Evolutionary conservation across 2,113 vertebrate genomes (phyloP).

Genomic region (Hydrolagus affinis): DNA sequence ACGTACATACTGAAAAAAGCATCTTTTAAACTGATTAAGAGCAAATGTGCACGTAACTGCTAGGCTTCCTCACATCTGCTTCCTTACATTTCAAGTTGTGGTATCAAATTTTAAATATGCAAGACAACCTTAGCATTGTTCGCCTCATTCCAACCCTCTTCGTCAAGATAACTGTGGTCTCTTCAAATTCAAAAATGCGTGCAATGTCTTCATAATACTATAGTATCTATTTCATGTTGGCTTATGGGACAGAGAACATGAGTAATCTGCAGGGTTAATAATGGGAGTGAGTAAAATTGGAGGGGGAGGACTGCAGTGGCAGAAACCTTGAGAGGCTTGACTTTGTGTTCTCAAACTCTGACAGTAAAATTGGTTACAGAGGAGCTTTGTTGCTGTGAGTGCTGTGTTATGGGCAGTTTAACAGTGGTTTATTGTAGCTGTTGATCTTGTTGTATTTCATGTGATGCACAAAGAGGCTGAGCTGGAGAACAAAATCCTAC

Average conservation of each 20-base stretch:
- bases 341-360: neutral
- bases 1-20: neutral
- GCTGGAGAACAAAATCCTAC: too few species aligned
- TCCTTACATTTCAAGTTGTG: neutral
- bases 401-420: neutral
- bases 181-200: neutral
- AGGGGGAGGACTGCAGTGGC: neutral
- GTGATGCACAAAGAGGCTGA: too few species aligned
- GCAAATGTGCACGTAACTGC: neutral
- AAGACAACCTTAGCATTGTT: slow-evolving; percentile 6
- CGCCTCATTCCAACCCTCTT: neutral
- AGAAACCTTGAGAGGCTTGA: slow-evolving; percentile 3
- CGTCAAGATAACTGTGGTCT: neutral
- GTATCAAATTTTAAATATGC: neutral
- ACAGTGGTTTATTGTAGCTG: neutral
- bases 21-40: neutral
- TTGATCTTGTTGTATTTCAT: too few species aligned
- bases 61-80: neutral
- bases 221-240: neutral
- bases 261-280: slow-evolving; percentile 1
- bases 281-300: neutral
- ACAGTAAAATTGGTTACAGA: slow-evolving; percentile 1
- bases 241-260: neutral
- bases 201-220: neutral
- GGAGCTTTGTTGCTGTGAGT: neutral